A percentile compares a stretch with the other conserved stretches of the same genome.
These are phyloP conservation scores for Abrostola triplasia DNA, from an alignment of 2,888 invertebrate genomes.

Conservation along the genomic window DNA sequence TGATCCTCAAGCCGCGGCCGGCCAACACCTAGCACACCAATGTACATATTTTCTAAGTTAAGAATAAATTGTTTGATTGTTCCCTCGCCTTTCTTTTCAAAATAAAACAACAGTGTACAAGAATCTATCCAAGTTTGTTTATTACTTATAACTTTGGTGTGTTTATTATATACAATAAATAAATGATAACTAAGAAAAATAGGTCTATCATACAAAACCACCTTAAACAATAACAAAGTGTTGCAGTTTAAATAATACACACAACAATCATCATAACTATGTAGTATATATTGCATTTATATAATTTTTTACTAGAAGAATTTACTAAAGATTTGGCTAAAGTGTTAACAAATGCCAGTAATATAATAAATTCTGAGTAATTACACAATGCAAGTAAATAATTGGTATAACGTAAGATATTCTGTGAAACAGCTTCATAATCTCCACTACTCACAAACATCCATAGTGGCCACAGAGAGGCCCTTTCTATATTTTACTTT, in stretches of 20 bases:
- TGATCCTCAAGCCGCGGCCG: constrained; percentile 97
- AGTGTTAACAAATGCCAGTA: constrained; percentile 61
- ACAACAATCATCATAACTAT: constrained; percentile 59
- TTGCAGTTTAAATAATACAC: constrained; percentile 61
- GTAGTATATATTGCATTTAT: constrained; percentile 46
- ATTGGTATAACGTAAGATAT: constrained; percentile 37
- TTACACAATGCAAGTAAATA: constrained; percentile 36
- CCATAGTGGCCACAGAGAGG: constrained; percentile 29
- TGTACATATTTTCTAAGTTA: constrained; percentile 72
- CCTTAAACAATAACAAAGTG: constrained; percentile 67
- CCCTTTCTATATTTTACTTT: constrained; percentile 39
- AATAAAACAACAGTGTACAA: constrained; percentile 77
- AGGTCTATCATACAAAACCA: constrained; percentile 77
- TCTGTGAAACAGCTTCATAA: constrained; percentile 29
- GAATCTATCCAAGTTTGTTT: constrained; percentile 86
- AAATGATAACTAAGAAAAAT: constrained; percentile 78
- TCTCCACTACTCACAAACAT: constrained; percentile 45
- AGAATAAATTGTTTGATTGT: constrained; percentile 70
- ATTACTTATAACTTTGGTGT: constrained; percentile 88
- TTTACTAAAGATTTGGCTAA: constrained; percentile 73
- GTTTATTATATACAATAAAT: constrained; percentile 87
- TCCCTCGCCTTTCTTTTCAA: constrained; percentile 31
- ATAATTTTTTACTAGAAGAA: constrained; percentile 56
- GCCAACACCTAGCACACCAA: constrained; percentile 69
- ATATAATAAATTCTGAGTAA: constrained; percentile 45